Evolutionary conservation across 2,797 vertebrate genomes (phyloP), one percentile per base, ranked within the genome.

Genomic region (Enteromius unitaeniatus): DNA sequence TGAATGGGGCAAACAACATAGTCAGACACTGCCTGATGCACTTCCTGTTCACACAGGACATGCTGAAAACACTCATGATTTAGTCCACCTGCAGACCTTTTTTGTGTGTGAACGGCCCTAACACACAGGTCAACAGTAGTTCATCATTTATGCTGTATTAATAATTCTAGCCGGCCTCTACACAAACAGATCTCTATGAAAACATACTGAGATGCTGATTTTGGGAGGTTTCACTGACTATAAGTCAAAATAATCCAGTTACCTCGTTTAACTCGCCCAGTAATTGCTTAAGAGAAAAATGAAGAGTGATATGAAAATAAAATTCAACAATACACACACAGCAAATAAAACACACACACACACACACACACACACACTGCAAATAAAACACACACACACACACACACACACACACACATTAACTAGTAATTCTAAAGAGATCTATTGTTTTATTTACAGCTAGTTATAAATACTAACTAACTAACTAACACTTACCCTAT

Each of bases 211-310:
- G 26, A 64, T 6, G 6, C 21, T 73, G 19, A 73, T 34, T 51
- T 51, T 6, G 45, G 31, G 53, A 26, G 19, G 17, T 7, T 13
- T 73, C 26, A 60, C 11, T 64, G 11, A 10, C 60, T 17, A 21
- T 6, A 37, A 55, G 26, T 23, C 68, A 49, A 51, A 60, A 53
- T 37, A 34, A 58, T 73, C 26, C 78, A 73, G 89, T 97, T 99
- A 99, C 98, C 98, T 99, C 97, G 47, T 97, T 97, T 79, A 99
- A 94, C 91, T 99, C 97, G 84, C 97, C 97, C 90, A 99, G 95
- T 92, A 99, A 95, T 94, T 97, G 97, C 98, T 99, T 93, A 91
- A 78, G 91, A 91, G 69, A 85, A 21, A 92, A 92, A 91, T 84
- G 90, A 77, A 92, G 92, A 93, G 88, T 88, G 91, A 90, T 67